Conservation (phyloP, 64 coral and sea anemone genomes). For the Hydrozoanthus tunicans region DNA sequence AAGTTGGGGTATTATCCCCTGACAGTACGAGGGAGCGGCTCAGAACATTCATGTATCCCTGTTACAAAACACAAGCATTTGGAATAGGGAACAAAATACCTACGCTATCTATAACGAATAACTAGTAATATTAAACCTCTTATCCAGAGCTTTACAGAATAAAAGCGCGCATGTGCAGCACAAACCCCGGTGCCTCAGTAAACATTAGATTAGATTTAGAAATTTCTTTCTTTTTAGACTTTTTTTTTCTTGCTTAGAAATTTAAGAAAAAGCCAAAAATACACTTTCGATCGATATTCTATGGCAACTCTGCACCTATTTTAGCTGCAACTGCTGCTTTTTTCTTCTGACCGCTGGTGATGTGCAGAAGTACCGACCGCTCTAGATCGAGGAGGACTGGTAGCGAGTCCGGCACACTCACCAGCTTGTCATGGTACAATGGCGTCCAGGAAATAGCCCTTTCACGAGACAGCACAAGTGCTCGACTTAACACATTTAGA, state of each 20-base stretch:
- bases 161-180: conserved; percentile 31
- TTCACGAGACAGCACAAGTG: conserved; percentile 45
- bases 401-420: conserved; percentile 31
- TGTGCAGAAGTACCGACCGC: conserved; percentile 63
- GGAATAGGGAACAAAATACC: not conserved
- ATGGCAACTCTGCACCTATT: not conserved
- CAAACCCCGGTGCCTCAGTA: not conserved
- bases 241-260: too few relatives aligned
- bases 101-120: conserved; percentile 10
- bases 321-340: conserved; percentile 37
- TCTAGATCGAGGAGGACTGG: conserved; percentile 38
- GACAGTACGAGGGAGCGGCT: conserved; percentile 55
- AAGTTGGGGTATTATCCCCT: conserved; percentile 43
- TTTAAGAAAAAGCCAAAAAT: not conserved
- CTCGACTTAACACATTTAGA: conserved; percentile 61
- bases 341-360: conserved; percentile 57
- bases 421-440: conserved; percentile 53
- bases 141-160: conserved; percentile 61
- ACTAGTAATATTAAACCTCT: conserved; percentile 13
- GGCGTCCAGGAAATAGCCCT: conserved; percentile 40
- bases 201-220: not conserved
- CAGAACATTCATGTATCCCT: conserved; percentile 64
- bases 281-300: not conserved
- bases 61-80: conserved; percentile 55
- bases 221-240: not conserved